Conservation (phyloP, 2,113 vertebrate genomes). For the Rutilus rutilus region DNA sequence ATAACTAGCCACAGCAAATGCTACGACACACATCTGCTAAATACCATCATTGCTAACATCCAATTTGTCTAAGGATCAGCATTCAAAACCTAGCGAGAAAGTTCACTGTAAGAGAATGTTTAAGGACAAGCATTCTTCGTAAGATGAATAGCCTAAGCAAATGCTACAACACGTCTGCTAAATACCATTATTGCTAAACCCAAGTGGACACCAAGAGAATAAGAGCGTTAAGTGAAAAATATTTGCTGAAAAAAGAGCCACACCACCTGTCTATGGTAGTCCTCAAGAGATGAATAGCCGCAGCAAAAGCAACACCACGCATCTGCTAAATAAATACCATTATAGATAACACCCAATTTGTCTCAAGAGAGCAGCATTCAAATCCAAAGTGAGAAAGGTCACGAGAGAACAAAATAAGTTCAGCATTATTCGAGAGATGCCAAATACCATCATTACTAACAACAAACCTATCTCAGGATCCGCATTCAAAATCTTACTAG, state of each 20-base stretch:
- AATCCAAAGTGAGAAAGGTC: not conserved
- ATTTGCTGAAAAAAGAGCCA: not conserved
- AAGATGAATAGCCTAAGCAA: not conserved
- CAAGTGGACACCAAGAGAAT: not conserved
- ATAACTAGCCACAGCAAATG: conserved; percentile 2
- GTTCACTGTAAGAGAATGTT: not conserved
- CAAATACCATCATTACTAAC: conserved; percentile 2
- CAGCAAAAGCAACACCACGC: conserved; percentile 13
- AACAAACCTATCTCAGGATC: not conserved
- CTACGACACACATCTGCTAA: conserved; percentile 60
- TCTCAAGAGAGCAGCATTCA: conserved; percentile 14
- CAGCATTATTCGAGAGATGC: not conserved
- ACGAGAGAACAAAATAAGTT: not conserved
- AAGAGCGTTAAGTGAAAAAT: not conserved
- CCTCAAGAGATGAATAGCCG: not conserved
- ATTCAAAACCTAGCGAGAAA: not conserved
- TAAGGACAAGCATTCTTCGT: not conserved
- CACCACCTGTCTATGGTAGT: not conserved
- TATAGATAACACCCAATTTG: conserved; percentile 31
- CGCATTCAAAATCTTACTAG: not conserved
- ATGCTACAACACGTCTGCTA: not conserved
- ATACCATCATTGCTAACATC: conserved; percentile 45
- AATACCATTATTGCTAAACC: not conserved
- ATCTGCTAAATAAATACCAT: conserved; percentile 67
- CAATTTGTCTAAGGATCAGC: conserved; percentile 15